Evolutionary conservation across 2,113 vertebrate species (phyloP).

Genomic region (Lasiurus borealis): DNA sequence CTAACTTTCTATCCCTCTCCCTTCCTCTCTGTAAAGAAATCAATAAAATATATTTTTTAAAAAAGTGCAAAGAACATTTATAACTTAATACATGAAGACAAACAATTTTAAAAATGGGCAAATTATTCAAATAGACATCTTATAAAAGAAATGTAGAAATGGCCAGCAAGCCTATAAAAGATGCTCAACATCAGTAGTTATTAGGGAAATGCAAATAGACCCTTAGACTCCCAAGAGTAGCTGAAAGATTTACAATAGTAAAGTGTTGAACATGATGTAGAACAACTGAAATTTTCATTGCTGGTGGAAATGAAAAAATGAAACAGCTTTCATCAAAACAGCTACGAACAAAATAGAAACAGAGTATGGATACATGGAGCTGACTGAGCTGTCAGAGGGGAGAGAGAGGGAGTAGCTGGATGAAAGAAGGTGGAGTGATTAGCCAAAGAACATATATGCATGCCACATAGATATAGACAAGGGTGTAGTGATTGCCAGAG

Average conservation of each 20-base stretch:
- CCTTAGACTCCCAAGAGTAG: background rate
- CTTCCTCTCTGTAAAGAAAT: too few relatives aligned
- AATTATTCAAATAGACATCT: background rate
- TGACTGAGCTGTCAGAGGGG: too few relatives aligned
- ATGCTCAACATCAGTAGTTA: background rate
- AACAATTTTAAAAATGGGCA: background rate
- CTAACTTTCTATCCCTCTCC: too few relatives aligned
- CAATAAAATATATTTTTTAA: too few relatives aligned
- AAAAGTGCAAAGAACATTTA: background rate
- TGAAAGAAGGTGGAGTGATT: too few relatives aligned
- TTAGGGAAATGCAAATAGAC: conserved; percentile 1
- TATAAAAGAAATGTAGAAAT: background rate
- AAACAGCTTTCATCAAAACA: background rate
- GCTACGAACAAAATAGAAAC: background rate
- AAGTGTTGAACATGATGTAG: background rate
- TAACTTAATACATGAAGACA: background rate
- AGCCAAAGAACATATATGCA: too few relatives aligned
- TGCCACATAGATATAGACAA: too few relatives aligned
- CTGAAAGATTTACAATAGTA: background rate
- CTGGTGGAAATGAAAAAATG: background rate
- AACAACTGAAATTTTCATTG: background rate
- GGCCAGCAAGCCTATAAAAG: background rate
- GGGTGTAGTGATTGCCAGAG: too few relatives aligned
- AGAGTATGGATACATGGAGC: too few relatives aligned
- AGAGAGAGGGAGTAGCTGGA: too few relatives aligned